A percentile compares a stretch with the other conserved stretches of the same genome.
Evolutionary conservation across 2,113 vertebrate species (phyloP).

Genomic region (Rutilus rutilus): DNA sequence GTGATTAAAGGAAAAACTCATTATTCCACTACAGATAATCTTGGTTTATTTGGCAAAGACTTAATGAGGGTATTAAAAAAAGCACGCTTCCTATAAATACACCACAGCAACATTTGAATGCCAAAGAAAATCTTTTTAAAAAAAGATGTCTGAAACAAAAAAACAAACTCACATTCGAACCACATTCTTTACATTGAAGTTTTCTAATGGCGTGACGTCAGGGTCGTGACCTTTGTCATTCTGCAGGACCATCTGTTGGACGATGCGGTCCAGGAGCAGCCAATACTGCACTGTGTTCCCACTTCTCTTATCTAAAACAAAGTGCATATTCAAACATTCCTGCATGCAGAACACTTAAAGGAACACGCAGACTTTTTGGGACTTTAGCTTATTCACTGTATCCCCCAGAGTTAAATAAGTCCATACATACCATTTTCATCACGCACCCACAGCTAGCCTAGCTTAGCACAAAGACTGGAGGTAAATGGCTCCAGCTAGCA

Average conservation of each 20-base stretch:
- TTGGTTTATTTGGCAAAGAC: background rate
- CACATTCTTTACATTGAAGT: conserved; percentile 98
- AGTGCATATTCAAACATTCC: background rate
- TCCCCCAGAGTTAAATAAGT: no score
- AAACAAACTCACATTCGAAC: conserved; percentile 90
- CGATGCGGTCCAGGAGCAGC: conserved; percentile 94
- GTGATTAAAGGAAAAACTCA: background rate
- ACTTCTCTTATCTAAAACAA: conserved; percentile 88
- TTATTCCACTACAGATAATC: conserved; percentile 33
- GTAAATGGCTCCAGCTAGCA: no score
- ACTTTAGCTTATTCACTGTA: no score
- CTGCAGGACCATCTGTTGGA: conserved; percentile 98
- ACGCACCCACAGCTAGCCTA: no score
- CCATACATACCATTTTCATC: no score
- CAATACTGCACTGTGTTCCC: conserved; percentile 99
- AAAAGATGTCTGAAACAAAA: background rate
- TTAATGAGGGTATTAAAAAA: background rate
- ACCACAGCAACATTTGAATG: background rate
- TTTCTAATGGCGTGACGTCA: conserved; percentile 93
- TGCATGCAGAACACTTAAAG: no score
- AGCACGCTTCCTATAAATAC: background rate
- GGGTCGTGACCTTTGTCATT: conserved; percentile 98
- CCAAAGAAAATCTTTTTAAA: background rate
- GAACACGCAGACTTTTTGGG: no score
- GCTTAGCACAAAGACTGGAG: no score